phyloP scores from a whole-genome alignment of 2,797 vertebrate genomes.

The Carduelis carduelis region DNA sequence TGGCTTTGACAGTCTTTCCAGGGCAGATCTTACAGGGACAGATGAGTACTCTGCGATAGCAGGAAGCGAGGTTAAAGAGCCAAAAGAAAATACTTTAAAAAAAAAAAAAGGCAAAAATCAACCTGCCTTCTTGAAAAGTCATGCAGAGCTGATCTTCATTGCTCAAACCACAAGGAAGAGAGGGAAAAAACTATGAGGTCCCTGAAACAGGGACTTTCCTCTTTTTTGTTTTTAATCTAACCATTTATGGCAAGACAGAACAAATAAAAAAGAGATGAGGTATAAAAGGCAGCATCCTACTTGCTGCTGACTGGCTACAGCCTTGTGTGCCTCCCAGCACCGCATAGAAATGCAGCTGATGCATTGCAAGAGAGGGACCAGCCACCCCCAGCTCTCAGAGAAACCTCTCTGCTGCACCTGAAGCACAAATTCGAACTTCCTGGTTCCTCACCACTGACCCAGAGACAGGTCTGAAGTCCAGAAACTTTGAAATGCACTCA shows the following conservation, averaged over 20 bases:
- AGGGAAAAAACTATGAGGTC: neutral
- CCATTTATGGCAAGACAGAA: neutral
- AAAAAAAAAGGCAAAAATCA: neutral
- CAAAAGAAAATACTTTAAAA: neutral
- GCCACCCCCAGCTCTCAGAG: accelerated
- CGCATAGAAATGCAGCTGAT: accelerated
- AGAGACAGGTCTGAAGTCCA: neutral
- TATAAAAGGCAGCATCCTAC: neutral
- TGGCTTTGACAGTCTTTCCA: neutral
- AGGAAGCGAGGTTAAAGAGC: neutral
- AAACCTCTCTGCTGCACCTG: neutral
- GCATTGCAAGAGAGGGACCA: accelerated
- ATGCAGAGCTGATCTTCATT: neutral
- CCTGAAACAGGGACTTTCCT: neutral
- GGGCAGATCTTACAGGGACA: neutral
- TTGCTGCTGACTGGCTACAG: neutral
- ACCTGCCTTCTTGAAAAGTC: neutral
- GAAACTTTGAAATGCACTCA: neutral
- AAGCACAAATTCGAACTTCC: accelerated
- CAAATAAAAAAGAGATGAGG: neutral
- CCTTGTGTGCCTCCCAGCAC: neutral
- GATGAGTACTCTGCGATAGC: neutral
- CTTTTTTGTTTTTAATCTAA: neutral
- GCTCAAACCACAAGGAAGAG: neutral
- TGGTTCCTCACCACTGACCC: neutral